Conservation (phyloP, 2,888 invertebrate species). For the Toxonevra muliebris region DNA sequence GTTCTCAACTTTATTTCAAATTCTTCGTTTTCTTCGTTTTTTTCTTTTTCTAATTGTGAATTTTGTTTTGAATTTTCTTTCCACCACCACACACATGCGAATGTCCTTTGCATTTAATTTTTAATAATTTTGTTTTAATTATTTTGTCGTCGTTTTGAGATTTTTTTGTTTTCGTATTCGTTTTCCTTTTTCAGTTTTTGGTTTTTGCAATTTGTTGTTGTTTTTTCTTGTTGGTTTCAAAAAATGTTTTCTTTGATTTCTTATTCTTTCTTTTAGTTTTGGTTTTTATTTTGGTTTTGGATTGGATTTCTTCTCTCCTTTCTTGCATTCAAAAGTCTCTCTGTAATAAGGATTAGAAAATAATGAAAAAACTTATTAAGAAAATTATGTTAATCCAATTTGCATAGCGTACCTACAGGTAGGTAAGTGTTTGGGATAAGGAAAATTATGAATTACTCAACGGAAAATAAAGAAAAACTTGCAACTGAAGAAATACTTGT, state of each 20-base stretch:
- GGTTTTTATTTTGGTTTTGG: slow-evolving; percentile 34
- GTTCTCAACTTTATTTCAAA: slow-evolving; percentile 35
- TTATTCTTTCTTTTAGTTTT: slow-evolving; percentile 33
- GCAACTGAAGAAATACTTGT: too few relatives aligned
- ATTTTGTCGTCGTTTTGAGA: slow-evolving; percentile 32
- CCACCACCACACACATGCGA: slow-evolving; percentile 64
- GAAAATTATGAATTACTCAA: too few relatives aligned
- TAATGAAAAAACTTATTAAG: slow-evolving; percentile 23
- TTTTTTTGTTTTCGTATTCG: slow-evolving; percentile 32
- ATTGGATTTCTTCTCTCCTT: slow-evolving; percentile 52
- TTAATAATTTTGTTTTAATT: slow-evolving; percentile 46
- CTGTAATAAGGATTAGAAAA: slow-evolving; percentile 48
- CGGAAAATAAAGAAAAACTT: too few relatives aligned
- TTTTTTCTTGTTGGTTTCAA: slow-evolving; percentile 10
- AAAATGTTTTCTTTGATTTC: slow-evolving; percentile 35
- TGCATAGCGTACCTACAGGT: too few relatives aligned
- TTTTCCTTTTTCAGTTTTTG: slow-evolving; percentile 26
- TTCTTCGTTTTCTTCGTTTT: slow-evolving; percentile 60
- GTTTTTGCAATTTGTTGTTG: slow-evolving; percentile 31
- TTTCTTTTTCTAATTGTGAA: slow-evolving; percentile 63
- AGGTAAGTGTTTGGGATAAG: too few relatives aligned
- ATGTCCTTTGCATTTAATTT: slow-evolving; percentile 63
- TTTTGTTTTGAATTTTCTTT: slow-evolving; percentile 63
- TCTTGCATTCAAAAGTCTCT: slow-evolving; percentile 62
- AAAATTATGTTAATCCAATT: too few relatives aligned